phyloP scores from a whole-genome alignment of 2,113 vertebrate species.

The Epinephelus fuscoguttatus region DNA sequence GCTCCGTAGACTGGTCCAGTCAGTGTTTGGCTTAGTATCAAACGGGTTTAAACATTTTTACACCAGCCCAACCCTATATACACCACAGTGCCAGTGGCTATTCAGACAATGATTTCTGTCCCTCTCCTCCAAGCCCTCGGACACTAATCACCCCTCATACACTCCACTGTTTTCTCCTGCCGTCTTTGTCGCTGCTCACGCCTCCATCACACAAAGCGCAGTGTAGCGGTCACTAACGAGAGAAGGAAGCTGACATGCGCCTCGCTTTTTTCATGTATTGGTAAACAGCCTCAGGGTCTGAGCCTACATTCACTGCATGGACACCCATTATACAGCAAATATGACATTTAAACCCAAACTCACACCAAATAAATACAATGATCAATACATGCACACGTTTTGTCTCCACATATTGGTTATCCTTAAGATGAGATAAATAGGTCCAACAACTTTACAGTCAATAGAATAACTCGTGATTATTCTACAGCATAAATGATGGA shows the following conservation, averaged over 20 bases:
- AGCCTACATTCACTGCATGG: slow-evolving; percentile 2
- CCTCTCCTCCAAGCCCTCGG: neutral
- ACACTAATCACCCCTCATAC: slow-evolving; percentile 67
- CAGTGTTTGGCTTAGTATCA: too few relatives aligned
- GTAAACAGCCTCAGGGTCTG: slow-evolving; percentile 25
- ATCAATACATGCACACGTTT: neutral
- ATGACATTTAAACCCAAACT: neutral
- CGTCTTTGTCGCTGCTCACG: slow-evolving; percentile 78
- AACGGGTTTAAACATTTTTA: too few relatives aligned
- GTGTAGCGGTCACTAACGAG: slow-evolving; percentile 63
- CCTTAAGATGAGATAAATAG: too few relatives aligned
- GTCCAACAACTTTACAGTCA: neutral
- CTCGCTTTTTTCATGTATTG: slow-evolving; percentile 3
- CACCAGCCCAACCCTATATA: neutral
- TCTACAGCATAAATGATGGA: neutral
- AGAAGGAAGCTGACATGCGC: slow-evolving; percentile 60
- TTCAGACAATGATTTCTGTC: neutral
- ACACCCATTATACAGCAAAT: slow-evolving; percentile 4
- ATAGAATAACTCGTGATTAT: neutral
- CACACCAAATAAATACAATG: neutral
- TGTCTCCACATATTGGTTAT: neutral
- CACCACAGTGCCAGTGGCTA: neutral
- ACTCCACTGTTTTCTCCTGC: slow-evolving; percentile 48
- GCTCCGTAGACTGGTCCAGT: too few relatives aligned
- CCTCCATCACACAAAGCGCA: slow-evolving; percentile 81